Percentiles rank a stretch among this genome's conserved stretches.
Evolutionary conservation across 2,113 vertebrate genomes (phyloP).

Genomic region (Sylvilagus bachmani): DNA sequence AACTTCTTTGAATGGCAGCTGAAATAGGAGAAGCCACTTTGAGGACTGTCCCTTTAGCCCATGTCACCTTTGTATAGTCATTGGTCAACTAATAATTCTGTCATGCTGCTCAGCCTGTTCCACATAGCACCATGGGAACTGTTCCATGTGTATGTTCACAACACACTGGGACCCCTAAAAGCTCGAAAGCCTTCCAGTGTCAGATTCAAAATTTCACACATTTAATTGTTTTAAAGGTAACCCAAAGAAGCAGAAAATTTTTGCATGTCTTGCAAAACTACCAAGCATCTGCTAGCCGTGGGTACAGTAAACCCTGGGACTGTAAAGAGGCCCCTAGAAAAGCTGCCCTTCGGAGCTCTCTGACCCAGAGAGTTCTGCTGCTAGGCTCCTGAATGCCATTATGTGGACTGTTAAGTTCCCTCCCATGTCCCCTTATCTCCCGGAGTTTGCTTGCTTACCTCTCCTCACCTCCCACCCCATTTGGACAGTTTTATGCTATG

Average conservation of each 20-base stretch:
- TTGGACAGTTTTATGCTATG: not conserved
- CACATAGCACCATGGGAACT: not conserved
- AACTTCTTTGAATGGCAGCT: not conserved
- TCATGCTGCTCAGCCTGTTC: not conserved
- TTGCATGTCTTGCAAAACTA: not conserved
- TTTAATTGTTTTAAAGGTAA: not conserved
- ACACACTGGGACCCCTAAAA: not conserved
- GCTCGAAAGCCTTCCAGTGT: not conserved
- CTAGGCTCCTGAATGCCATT: not conserved
- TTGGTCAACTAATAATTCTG: not conserved
- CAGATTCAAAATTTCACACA: not conserved
- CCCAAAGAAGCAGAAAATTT: conserved; percentile 9
- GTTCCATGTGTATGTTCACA: not conserved
- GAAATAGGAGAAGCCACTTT: not conserved
- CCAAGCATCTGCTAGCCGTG: not conserved
- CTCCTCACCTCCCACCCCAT: no score
- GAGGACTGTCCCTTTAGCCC: not conserved
- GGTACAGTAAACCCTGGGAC: not conserved
- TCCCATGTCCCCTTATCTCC: not conserved
- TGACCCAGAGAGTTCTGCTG: not conserved
- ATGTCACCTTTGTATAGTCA: not conserved
- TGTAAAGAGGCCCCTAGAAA: not conserved
- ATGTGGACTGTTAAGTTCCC: not conserved
- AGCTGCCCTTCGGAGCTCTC: not conserved
- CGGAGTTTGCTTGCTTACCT: not conserved